These are phyloP conservation scores for Ancistrus triradiatus DNA, from an alignment of 2,113 vertebrate genomes.

Conservation along the genomic window DNA sequence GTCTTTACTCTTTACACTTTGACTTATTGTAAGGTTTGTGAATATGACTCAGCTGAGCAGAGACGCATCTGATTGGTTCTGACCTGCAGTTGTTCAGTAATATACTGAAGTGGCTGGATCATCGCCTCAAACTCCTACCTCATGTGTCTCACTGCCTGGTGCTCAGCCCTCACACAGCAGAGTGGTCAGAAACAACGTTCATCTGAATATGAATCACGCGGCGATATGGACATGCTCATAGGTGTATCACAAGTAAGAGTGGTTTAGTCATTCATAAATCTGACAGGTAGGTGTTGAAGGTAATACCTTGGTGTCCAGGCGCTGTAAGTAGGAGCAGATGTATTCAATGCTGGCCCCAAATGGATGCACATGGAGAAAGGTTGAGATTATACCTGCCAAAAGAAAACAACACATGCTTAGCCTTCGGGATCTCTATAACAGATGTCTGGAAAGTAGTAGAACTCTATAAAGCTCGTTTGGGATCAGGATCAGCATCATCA, in stretches of 20 bases:
- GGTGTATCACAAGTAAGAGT: too few species aligned
- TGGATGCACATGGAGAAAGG: slow-evolving; percentile 91
- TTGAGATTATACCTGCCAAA: slow-evolving; percentile 86
- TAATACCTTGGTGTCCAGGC: slow-evolving; percentile 89
- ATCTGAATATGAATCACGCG: too few species aligned
- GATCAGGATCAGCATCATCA: too few species aligned
- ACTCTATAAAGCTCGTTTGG: too few species aligned
- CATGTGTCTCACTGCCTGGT: neutral
- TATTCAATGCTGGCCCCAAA: slow-evolving; percentile 96
- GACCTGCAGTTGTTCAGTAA: neutral
- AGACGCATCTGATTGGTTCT: slow-evolving; percentile 1
- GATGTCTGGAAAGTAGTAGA: too few species aligned
- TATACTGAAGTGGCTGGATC: neutral
- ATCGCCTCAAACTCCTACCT: neutral
- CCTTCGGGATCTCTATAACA: too few species aligned
- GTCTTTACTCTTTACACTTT: neutral
- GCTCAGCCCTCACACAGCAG: slow-evolving; percentile 2
- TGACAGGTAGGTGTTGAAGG: neutral
- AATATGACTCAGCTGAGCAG: neutral
- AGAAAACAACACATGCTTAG: too few species aligned
- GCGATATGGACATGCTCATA: too few species aligned
- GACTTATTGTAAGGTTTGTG: neutral
- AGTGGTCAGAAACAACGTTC: neutral
- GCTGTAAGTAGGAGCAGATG: slow-evolving; percentile 95
- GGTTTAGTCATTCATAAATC: too few species aligned